Conservation (phyloP, 2,888 invertebrate species). For the Drosophila limbata region DNA sequence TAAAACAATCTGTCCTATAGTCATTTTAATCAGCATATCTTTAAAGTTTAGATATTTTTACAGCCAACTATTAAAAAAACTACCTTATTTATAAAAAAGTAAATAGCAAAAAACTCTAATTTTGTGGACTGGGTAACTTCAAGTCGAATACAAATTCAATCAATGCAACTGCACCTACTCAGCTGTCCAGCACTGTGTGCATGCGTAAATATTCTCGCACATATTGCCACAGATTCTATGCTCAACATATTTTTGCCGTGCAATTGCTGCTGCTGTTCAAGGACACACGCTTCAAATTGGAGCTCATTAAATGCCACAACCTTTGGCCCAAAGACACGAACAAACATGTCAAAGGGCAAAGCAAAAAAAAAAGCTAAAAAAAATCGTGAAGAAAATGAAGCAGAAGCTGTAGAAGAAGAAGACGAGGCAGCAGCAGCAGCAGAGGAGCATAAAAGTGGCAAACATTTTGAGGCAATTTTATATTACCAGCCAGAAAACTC, state of each 20-base stretch:
- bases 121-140: neutral
- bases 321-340: slow-evolving; percentile 50
- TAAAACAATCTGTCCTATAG: too few species aligned
- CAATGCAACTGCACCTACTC: neutral
- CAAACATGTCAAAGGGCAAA: slow-evolving; percentile 65
- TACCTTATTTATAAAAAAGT: too few species aligned
- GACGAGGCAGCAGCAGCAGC: slow-evolving; percentile 1
- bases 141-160: neutral
- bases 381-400: slow-evolving; percentile 16
- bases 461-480: slow-evolving; percentile 74
- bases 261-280: slow-evolving; percentile 38
- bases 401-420: slow-evolving; percentile 1
- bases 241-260: slow-evolving; percentile 42
- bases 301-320: slow-evolving; percentile 76
- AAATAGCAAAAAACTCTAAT: too few species aligned
- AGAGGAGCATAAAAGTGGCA: slow-evolving; percentile 57
- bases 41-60: too few species aligned
- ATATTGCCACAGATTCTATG: slow-evolving; percentile 40
- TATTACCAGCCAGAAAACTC: slow-evolving; percentile 54
- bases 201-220: neutral
- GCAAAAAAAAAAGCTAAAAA: slow-evolving; percentile 22
- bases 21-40: too few species aligned
- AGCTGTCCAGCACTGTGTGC: neutral
- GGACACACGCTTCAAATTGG: slow-evolving; percentile 67
- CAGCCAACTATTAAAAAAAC: too few species aligned